Evolutionary conservation across 2,888 invertebrate species (phyloP).

Genomic region (Nezara viridula): DNA sequence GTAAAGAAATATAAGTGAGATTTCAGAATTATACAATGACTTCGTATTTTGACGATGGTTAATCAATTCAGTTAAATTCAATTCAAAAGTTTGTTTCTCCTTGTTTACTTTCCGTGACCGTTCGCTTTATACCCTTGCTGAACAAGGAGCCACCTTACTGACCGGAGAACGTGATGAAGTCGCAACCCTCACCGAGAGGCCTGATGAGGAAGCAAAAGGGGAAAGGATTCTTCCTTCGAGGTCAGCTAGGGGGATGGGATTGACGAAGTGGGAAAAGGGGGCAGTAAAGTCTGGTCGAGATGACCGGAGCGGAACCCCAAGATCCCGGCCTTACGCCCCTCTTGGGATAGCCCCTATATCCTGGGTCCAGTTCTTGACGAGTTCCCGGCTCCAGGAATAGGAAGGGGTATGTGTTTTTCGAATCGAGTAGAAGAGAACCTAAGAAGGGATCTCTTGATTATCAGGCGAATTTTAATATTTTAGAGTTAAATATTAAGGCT

Average conservation of each 20-base stretch:
- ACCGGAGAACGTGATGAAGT: background rate
- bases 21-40: too few species aligned
- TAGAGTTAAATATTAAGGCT: too few species aligned
- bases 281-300: background rate
- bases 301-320: background rate
- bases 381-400: background rate
- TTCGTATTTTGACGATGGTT: too few species aligned
- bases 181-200: background rate
- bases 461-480: background rate
- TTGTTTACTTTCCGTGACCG: background rate
- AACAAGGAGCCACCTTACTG: background rate
- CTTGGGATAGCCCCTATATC: background rate
- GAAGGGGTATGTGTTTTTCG: background rate
- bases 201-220: conserved; percentile 2
- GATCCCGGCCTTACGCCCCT: background rate
- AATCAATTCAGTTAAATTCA: too few species aligned
- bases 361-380: background rate
- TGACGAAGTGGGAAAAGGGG: background rate
- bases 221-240: background rate
- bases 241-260: background rate
- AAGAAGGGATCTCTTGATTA: background rate
- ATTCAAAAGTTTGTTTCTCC: too few species aligned
- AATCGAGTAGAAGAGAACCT: background rate
- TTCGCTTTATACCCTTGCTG: background rate
- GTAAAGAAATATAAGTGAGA: too few species aligned